Percentiles rank a stretch among this genome's conserved stretches.
phyloP scores from a whole-genome alignment of 2,113 vertebrate species.

The Platichthys stellatus region DNA sequence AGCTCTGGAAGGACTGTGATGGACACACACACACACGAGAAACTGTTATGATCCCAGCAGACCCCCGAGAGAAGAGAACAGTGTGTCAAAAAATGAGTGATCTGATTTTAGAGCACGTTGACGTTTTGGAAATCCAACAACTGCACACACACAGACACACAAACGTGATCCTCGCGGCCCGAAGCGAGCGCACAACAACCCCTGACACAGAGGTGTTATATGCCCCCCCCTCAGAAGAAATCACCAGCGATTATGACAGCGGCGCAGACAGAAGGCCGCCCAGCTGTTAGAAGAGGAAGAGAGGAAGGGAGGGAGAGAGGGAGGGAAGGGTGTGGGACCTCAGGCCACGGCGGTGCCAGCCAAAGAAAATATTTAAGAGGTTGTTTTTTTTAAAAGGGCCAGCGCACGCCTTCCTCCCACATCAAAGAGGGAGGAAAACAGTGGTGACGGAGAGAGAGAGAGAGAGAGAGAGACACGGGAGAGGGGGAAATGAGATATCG shows the following conservation, averaged over 20 bases:
- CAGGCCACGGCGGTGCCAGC: conserved; percentile 34
- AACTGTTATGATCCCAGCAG: too few relatives aligned
- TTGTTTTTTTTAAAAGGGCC: conserved; percentile 46
- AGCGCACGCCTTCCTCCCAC: conserved; percentile 55
- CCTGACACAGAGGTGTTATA: conserved; percentile 34
- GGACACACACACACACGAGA: neutral
- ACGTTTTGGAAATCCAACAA: too few relatives aligned
- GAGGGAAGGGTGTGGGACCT: neutral
- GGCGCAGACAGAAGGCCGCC: conserved; percentile 21
- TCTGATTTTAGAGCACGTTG: too few relatives aligned
- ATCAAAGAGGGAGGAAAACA: conserved; percentile 62
- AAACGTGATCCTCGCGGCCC: neutral
- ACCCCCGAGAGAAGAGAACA: too few relatives aligned
- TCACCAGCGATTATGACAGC: conserved; percentile 32
- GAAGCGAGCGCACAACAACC: neutral
- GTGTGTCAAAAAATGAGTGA: too few relatives aligned
- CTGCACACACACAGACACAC: neutral
- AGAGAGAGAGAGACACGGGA: conserved; percentile 17
- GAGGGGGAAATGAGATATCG: conserved; percentile 8
- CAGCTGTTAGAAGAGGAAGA: conserved; percentile 39
- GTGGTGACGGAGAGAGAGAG: conserved; percentile 39
- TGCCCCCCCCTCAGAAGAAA: conserved; percentile 17
- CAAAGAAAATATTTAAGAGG: conserved; percentile 72
- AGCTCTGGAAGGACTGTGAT: conserved; percentile 87
- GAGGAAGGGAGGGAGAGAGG: neutral